Evolutionary conservation across 1,140 invertebrate species (phyloP), one percentile per base, ranked within the genome.

Genomic region (Drosophila kikkawai): DNA sequence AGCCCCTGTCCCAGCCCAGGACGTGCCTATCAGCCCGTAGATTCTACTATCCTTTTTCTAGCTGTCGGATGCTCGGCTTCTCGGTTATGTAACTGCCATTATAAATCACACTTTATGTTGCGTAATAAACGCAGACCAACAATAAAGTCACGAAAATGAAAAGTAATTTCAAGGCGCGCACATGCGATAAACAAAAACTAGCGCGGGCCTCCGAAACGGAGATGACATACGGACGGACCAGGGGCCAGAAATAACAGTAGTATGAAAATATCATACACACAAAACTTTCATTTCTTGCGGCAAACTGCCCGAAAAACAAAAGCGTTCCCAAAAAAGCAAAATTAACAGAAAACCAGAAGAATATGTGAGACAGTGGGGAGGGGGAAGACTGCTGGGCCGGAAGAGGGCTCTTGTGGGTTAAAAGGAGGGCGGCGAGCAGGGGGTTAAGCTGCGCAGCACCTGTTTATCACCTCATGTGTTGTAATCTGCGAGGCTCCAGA

Each of bases 401-500:
- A 29, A 32, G 13, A 44, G 19, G 47, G 22, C 56, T 34, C 3
- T 19, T 15, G 22, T 8, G 50, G 36, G 65, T 51, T 51, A 41
- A 48, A 26, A 55, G 51, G 29, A 39, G 61, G 48, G 53, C 36
- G 66, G n/a, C 19, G 41, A 47, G 76, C n/a, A 55, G 64, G 60
- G 57, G 53, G 42, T 61, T 82, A 85, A 83, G 71, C 84, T 63
- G 68, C 48, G 64, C 78, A 85, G 83, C 83, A 88, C 84, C 84
- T 88, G 84, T 90, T 88, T 88, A 88, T 84, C 84, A 88, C 84
- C 74, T 84, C 77, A 75, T 88, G 84, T 88, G 85, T 88, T 88
- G 84, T 88, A 88, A 88, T 88, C 85, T 81, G 84, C 68, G 84
- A 80, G 75, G 84, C 80, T 80, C 63, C 51, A 85, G 79, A 69